A percentile compares a stretch with the other conserved stretches of the same genome.
These are phyloP conservation scores for Crenuchus spilurus DNA, from an alignment of 2,797 vertebrate species.

Conservation along the genomic window DNA sequence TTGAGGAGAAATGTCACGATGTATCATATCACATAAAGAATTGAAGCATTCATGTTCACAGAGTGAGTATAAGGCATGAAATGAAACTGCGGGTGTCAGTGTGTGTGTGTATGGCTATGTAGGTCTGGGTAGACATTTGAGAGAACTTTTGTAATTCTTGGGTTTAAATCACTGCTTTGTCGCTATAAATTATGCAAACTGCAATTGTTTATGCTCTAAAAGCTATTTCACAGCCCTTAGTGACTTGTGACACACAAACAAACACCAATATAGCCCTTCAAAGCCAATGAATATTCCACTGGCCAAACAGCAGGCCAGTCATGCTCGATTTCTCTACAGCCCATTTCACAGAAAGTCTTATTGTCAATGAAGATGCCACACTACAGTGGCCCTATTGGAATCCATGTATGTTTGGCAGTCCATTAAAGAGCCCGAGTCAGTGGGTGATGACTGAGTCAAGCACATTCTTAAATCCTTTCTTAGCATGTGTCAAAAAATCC, in stretches of 20 bases:
- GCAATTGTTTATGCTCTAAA: slow-evolving; percentile 33
- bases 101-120: not conserved
- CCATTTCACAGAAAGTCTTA: slow-evolving; percentile 11
- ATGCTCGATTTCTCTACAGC: slow-evolving; percentile 18
- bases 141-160: slow-evolving; percentile 10
- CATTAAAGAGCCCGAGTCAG: slow-evolving; percentile 64
- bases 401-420: slow-evolving; percentile 42
- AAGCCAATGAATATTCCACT: slow-evolving; percentile 25
- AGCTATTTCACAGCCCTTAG: slow-evolving; percentile 30
- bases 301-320: slow-evolving; percentile 22
- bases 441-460: slow-evolving; percentile 17
- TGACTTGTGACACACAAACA: slow-evolving; percentile 26
- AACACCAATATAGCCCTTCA: slow-evolving; percentile 24
- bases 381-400: not conserved
- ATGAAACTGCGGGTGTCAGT: not conserved
- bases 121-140: not conserved
- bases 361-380: slow-evolving; percentile 16
- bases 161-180: slow-evolving; percentile 26
- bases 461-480: slow-evolving; percentile 35
- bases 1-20: slow-evolving; percentile 38
- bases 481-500: slow-evolving; percentile 63
- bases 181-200: slow-evolving; percentile 25
- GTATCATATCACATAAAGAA: slow-evolving; percentile 38
- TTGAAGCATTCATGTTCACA: slow-evolving; percentile 34
- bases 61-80: slow-evolving; percentile 32